Evolutionary conservation across 2,888 invertebrate genomes (phyloP).

Genomic region (Onthophagus sagittarius): DNA sequence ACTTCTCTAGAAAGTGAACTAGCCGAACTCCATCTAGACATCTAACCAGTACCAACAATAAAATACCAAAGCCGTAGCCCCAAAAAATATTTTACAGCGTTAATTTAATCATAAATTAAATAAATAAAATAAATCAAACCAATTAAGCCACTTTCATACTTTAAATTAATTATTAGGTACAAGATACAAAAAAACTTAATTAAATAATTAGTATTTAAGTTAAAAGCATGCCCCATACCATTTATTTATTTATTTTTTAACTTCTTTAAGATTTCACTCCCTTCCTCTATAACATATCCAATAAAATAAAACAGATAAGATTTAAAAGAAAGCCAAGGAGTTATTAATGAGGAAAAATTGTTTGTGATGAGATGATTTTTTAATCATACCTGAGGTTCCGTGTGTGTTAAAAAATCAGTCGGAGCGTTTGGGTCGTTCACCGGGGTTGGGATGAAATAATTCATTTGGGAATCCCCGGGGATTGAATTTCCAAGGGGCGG

Average conservation of each 20-base stretch:
- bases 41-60: slow-evolving; percentile 55
- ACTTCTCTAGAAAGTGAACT: slow-evolving; percentile 61
- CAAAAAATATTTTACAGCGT: slow-evolving; percentile 18
- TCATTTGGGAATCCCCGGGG: slow-evolving; percentile 48
- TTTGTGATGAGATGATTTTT: background rate
- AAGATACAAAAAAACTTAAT: background rate
- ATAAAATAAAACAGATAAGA: slow-evolving; percentile 16
- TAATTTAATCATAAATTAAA: background rate
- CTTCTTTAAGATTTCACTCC: slow-evolving; percentile 36
- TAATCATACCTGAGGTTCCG: slow-evolving; percentile 14
- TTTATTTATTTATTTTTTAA: background rate
- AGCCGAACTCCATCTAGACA: slow-evolving; percentile 62
- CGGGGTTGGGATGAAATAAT: slow-evolving; percentile 57
- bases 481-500: slow-evolving; percentile 42
- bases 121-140: background rate
- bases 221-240: background rate
- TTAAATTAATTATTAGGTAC: background rate
- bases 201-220: background rate
- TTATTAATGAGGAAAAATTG: background rate
- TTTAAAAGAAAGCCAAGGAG: background rate
- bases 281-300: slow-evolving; percentile 33
- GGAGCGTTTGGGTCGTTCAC: slow-evolving; percentile 55
- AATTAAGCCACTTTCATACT: no score
- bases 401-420: slow-evolving; percentile 51
- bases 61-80: slow-evolving; percentile 37